Evolutionary conservation across 2,888 invertebrate genomes (phyloP).

Genomic region (Tetragnatha montana): DNA sequence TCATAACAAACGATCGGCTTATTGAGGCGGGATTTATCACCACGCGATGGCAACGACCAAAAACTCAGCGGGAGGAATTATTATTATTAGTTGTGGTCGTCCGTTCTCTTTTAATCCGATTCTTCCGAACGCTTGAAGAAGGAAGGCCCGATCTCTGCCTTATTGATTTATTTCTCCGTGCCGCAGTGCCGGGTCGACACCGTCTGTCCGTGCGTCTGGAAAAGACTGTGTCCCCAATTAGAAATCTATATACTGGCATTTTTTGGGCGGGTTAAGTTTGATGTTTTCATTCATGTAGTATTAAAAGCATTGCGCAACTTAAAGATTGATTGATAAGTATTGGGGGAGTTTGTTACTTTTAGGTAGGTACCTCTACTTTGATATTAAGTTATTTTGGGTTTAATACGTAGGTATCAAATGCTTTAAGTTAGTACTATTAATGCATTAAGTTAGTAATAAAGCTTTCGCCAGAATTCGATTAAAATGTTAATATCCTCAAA

Average conservation of each 20-base stretch:
- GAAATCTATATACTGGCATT: background rate
- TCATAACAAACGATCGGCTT: background rate
- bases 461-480: too few relatives aligned
- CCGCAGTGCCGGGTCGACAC: background rate
- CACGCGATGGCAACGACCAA: constrained; percentile 38
- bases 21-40: constrained; percentile 18
- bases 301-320: too few relatives aligned
- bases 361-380: too few relatives aligned
- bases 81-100: background rate
- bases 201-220: background rate
- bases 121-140: background rate
- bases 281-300: background rate
- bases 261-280: background rate
- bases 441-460: too few relatives aligned
- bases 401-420: too few relatives aligned
- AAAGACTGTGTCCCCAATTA: background rate
- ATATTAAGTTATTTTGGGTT: too few relatives aligned
- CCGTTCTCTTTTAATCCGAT: background rate
- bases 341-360: too few relatives aligned
- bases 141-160: background rate
- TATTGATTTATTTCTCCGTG: background rate
- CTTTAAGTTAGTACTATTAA: too few relatives aligned
- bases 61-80: constrained; percentile 5
- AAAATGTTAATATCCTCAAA: too few relatives aligned
- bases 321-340: too few relatives aligned